Evolutionary conservation across 92 coral and sea anemone species (phyloP).

Genomic region (Porites evermanni): DNA sequence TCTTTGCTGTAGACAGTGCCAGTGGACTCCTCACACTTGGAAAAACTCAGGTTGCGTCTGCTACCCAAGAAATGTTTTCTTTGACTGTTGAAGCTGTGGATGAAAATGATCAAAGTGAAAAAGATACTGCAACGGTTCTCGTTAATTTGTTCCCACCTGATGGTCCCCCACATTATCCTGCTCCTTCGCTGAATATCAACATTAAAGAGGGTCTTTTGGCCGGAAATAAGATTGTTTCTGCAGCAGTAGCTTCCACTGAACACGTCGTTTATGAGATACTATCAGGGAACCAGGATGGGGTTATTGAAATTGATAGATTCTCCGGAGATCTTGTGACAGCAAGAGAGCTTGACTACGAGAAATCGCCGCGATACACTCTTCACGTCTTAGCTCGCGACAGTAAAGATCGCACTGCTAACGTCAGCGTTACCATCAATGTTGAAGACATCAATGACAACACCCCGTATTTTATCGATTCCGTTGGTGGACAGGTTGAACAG

Average conservation of each 20-base stretch:
- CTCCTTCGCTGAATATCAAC: constrained; percentile 49
- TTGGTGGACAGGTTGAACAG: constrained; percentile 38
- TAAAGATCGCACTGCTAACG: constrained; percentile 67
- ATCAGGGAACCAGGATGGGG: constrained; percentile 76
- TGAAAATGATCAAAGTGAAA: constrained; percentile 38
- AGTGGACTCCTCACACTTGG: constrained; percentile 69
- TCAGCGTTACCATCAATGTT: constrained; percentile 59
- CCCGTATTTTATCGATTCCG: constrained; percentile 68
- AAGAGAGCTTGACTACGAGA: constrained; percentile 71
- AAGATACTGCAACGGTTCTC: constrained; percentile 59
- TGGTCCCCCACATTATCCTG: constrained; percentile 73
- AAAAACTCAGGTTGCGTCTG: constrained; percentile 53
- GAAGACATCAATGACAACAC: constrained; percentile 74
- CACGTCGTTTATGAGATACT: constrained; percentile 55
- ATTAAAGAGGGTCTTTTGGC: constrained; percentile 77
- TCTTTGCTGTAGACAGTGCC: constrained; percentile 69
- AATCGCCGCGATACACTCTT: constrained; percentile 42
- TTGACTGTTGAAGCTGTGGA: constrained; percentile 66
- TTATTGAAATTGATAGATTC: constrained; percentile 66
- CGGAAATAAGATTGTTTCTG: constrained; percentile 59
- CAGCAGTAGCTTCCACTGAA: constrained; percentile 65
- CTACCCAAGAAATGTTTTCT: constrained; percentile 36
- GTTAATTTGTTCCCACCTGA: constrained; percentile 57
- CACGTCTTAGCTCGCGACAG: constrained; percentile 62
- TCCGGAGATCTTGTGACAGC: constrained; percentile 72